phyloP scores from a whole-genome alignment of 64 coral and sea anemone genomes.

The Hydrozoanthus tunicans region DNA sequence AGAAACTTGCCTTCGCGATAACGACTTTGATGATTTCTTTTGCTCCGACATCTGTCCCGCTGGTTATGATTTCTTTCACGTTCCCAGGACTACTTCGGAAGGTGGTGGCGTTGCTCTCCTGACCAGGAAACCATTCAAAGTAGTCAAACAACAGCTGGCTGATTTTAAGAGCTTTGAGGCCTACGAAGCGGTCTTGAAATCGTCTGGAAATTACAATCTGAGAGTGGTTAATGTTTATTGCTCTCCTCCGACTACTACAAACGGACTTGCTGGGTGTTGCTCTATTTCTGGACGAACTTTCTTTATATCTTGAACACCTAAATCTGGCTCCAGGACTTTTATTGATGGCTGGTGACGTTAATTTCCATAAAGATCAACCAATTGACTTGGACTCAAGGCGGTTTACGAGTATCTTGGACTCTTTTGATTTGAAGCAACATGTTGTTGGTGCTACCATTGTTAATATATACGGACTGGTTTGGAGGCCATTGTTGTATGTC shows the following conservation, averaged over 20 bases:
- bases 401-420: slow-evolving; percentile 9
- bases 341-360: slow-evolving; percentile 33
- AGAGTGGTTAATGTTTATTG: not conserved
- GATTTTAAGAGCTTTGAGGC: not conserved
- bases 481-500: too few species aligned
- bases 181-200: not conserved
- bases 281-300: not conserved
- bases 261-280: not conserved
- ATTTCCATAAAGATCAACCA: slow-evolving; percentile 28
- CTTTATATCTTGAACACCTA: not conserved
- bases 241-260: not conserved
- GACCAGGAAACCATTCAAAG: not conserved
- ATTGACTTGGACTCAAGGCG: not conserved
- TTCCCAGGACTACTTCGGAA: not conserved
- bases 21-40: not conserved
- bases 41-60: not conserved
- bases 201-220: not conserved
- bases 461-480: too few species aligned
- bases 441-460: not conserved
- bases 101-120: not conserved
- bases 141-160: not conserved
- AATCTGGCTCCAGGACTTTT: too few species aligned
- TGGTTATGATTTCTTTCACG: not conserved
- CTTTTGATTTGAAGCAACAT: slow-evolving; percentile 41
- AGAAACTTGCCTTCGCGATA: not conserved